Percentiles rank a stretch among this genome's conserved stretches.
These are phyloP conservation scores for Volucella zonaria DNA, from an alignment of 2,888 invertebrate genomes.

Conservation along the genomic window DNA sequence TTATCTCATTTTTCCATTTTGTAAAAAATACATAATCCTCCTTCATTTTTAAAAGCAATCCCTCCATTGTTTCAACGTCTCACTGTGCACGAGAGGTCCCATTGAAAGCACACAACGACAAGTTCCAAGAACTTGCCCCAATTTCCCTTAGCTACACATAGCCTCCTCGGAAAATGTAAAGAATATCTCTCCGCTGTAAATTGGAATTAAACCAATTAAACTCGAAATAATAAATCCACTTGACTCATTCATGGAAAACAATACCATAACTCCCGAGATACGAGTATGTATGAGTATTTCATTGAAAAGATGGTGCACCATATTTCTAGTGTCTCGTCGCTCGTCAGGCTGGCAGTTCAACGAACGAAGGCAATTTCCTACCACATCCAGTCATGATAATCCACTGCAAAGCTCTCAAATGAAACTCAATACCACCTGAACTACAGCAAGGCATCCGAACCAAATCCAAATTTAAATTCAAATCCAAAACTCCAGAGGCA, in stretches of 20 bases:
- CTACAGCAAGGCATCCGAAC: slow-evolving; percentile 10
- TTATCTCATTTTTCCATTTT: no score
- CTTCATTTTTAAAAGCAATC: no score
- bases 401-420: slow-evolving; percentile 38
- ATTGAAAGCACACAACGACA: background rate
- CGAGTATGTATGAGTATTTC: no score
- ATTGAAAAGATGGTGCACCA: no score
- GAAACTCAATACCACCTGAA: slow-evolving; percentile 51
- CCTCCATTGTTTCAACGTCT: background rate
- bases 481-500: slow-evolving; percentile 14
- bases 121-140: background rate
- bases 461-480: slow-evolving; percentile 19
- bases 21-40: no score
- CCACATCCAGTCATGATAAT: slow-evolving; percentile 23
- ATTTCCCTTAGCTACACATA: background rate
- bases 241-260: slow-evolving; percentile 7
- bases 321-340: background rate
- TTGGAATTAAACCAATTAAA: slow-evolving; percentile 58
- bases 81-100: background rate
- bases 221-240: slow-evolving; percentile 45
- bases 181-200: background rate
- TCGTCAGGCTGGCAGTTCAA: slow-evolving; percentile 3
- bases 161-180: background rate
- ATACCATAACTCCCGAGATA: slow-evolving; percentile 17
- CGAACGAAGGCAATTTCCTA: slow-evolving; percentile 48